Percentiles rank a stretch among this genome's conserved stretches.
Conservation (phyloP, 2,113 vertebrate genomes). For the Cercopithecus mona region DNA sequence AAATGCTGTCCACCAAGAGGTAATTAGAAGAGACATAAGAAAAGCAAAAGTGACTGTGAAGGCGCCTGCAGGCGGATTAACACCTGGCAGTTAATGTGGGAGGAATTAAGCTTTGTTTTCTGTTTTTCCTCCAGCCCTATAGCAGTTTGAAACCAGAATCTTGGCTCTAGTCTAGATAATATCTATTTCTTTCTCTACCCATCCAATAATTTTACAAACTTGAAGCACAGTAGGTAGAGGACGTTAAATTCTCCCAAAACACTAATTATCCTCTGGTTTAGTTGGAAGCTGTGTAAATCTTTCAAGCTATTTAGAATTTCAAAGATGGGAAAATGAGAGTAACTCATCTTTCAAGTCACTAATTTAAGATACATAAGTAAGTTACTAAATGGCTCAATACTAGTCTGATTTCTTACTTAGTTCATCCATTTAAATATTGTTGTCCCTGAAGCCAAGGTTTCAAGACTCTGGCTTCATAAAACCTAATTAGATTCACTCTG, state of each 20-base stretch:
- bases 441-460: conserved; percentile 28
- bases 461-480: conserved; percentile 2
- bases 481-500: conserved; percentile 48
- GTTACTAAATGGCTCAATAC: background rate
- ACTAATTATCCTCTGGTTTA: conserved; percentile 8
- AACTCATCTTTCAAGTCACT: conserved; percentile 24
- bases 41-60: background rate
- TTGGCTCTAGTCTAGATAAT: conserved; percentile 23
- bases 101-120: background rate
- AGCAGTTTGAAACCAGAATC: conserved; percentile 36
- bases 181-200: conserved; percentile 42
- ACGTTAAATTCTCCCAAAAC: conserved; percentile 14
- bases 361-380: background rate
- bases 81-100: background rate
- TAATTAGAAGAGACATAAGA: background rate
- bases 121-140: background rate
- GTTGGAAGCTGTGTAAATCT: conserved; percentile 27
- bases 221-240: background rate
- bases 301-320: conserved; percentile 30
- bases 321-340: conserved; percentile 14
- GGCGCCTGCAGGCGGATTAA: background rate
- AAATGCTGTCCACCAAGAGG: background rate
- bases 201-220: background rate
- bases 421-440: background rate
- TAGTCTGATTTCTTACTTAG: background rate